A percentile compares a stretch with the other conserved stretches of the same genome.
Conservation (phyloP, 2,797 vertebrate genomes). For the Schizopygopsis malacanthus region DNA sequence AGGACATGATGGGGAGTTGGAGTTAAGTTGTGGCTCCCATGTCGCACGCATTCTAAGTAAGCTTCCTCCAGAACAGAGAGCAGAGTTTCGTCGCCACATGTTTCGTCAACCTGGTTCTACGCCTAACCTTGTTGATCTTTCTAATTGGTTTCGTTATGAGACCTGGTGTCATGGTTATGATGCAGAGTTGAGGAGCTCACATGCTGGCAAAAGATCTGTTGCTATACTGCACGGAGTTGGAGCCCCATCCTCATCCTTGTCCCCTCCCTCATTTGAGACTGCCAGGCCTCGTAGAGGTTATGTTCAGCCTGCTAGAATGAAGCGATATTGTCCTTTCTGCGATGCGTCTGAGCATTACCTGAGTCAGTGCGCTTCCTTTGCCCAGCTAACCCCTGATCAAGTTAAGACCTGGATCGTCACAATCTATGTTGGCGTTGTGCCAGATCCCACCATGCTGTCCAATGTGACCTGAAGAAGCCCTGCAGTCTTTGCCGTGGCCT, state of each 20-base stretch:
- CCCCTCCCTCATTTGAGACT: background rate
- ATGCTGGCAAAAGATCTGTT: background rate
- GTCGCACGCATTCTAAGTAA: background rate
- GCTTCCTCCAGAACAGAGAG: background rate
- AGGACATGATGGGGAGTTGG: background rate
- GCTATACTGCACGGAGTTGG: background rate
- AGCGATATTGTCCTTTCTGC: background rate
- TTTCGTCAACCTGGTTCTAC: background rate
- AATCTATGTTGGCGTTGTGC: background rate
- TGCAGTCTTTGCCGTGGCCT: conserved; percentile 5
- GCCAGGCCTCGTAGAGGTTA: background rate
- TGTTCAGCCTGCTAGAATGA: background rate
- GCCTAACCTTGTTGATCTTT: background rate
- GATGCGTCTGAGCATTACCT: background rate
- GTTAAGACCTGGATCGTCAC: background rate
- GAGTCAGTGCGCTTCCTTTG: background rate
- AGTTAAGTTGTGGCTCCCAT: background rate
- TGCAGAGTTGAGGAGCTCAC: no score
- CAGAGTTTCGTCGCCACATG: background rate
- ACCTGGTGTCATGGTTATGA: background rate
- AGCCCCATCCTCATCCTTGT: background rate
- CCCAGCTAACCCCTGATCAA: conserved; percentile 1
- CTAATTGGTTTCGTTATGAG: background rate
- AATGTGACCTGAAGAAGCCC: conserved; percentile 22
- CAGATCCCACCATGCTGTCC: background rate